These are phyloP conservation scores for Melanophora roralis DNA, from an alignment of 2,888 invertebrate species.

Conservation along the genomic window DNA sequence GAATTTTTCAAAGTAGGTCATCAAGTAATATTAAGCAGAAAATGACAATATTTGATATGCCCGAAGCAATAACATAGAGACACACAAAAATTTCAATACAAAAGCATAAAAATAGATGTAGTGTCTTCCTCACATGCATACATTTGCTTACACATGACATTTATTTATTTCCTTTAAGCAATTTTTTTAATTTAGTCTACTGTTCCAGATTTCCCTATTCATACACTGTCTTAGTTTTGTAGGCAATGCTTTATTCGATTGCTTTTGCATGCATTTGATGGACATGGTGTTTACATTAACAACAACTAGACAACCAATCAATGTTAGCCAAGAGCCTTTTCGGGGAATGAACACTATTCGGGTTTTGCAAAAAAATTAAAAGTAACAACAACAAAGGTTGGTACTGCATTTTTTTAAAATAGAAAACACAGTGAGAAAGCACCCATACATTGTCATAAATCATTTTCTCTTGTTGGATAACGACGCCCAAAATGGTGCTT, in stretches of 20 bases:
- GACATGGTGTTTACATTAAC: conserved; percentile 28
- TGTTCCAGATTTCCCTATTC: conserved; percentile 9
- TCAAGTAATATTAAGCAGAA: conserved; percentile 33
- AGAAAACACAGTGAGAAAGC: no score
- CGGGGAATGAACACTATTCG: no score
- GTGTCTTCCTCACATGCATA: no score
- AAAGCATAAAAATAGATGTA: no score
- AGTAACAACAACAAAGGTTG: no score
- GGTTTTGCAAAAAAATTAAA: no score
- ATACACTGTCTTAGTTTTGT: no score
- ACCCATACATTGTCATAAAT: no score
- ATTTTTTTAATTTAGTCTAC: conserved; percentile 19
- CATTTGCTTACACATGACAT: neutral
- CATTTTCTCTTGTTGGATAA: no score
- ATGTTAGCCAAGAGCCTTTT: no score
- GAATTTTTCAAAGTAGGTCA: conserved; percentile 38
- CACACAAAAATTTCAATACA: conserved; percentile 38
- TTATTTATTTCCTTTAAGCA: neutral
- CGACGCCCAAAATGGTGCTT: conserved; percentile 45
- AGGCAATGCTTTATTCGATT: neutral
- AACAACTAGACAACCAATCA: conserved; percentile 56
- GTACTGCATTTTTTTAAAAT: no score
- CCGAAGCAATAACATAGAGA: no score
- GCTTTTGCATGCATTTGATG: conserved; percentile 1
- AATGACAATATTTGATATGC: conserved; percentile 42